A percentile compares a stretch with the other conserved stretches of the same genome.
phyloP scores from a whole-genome alignment of 2,888 invertebrate species.

The Liposcelis brunnea region DNA sequence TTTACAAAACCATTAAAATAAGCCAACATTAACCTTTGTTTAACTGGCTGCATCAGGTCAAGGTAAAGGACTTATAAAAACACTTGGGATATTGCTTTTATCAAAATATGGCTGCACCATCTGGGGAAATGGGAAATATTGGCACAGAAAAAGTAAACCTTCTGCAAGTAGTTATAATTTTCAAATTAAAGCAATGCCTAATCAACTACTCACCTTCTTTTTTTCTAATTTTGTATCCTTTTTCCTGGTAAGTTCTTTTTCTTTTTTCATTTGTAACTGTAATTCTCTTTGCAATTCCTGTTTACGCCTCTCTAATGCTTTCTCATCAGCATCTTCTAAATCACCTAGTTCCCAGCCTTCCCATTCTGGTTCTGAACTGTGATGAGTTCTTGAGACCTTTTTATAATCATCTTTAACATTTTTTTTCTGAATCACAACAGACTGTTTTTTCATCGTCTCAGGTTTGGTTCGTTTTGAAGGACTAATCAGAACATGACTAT shows the following conservation, averaged over 20 bases:
- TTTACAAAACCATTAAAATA: conserved; percentile 20
- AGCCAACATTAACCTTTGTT: neutral
- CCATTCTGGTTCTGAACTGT: conserved; percentile 45
- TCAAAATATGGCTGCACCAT: no score
- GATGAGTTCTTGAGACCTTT: conserved; percentile 35
- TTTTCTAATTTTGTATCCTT: conserved; percentile 41
- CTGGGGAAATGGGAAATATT: no score
- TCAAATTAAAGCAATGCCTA: no score
- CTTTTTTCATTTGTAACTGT: conserved; percentile 62
- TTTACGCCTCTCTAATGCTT: conserved; percentile 56
- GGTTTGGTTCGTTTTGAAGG: conserved; percentile 45
- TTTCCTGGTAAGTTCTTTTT: conserved; percentile 43
- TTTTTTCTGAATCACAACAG: conserved; percentile 25
- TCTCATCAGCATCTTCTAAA: conserved; percentile 64
- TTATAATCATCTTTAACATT: conserved; percentile 46
- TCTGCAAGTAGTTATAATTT: no score
- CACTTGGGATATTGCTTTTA: no score
- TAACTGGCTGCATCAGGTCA: no score
- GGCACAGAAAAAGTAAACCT: no score
- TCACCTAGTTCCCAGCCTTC: conserved; percentile 63
- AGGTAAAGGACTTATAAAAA: no score
- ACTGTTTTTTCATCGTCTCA: conserved; percentile 2
- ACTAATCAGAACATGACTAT: conserved; percentile 54
- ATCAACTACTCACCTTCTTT: conserved; percentile 30
- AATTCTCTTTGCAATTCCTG: conserved; percentile 59